phyloP scores from a whole-genome alignment of 2,113 vertebrate genomes.

The Progne subis region DNA sequence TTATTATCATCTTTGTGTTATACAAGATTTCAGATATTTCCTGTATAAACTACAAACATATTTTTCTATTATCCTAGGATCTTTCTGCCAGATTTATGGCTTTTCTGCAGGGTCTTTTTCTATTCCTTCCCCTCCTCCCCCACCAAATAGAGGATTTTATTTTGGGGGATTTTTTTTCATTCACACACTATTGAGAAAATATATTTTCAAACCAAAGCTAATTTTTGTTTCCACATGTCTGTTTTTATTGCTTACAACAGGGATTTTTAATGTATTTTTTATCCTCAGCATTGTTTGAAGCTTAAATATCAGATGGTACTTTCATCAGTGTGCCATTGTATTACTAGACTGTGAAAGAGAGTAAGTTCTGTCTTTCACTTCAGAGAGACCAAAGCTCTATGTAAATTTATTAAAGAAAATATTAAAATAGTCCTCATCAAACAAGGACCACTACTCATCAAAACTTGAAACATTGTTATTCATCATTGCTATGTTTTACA shows the following conservation, averaged over 20 bases:
- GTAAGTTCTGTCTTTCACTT: background rate
- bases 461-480: background rate
- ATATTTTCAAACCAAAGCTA: background rate
- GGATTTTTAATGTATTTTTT: background rate
- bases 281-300: background rate
- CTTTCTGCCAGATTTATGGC: background rate
- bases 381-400: background rate
- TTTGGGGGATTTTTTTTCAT: background rate
- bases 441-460: background rate
- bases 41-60: background rate
- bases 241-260: background rate
- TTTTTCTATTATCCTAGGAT: background rate
- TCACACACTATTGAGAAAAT: background rate
- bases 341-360: background rate
- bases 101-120: background rate
- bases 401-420: background rate
- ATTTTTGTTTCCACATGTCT: background rate
- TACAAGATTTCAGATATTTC: background rate
- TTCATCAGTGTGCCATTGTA: background rate
- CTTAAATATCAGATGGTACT: background rate
- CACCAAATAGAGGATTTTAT: background rate
- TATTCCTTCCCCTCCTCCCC: background rate
- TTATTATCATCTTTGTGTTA: background rate
- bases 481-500: background rate
- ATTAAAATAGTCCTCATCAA: background rate